Evolutionary conservation across 2,888 invertebrate species (phyloP).

Genomic region (Pheosia tremula): DNA sequence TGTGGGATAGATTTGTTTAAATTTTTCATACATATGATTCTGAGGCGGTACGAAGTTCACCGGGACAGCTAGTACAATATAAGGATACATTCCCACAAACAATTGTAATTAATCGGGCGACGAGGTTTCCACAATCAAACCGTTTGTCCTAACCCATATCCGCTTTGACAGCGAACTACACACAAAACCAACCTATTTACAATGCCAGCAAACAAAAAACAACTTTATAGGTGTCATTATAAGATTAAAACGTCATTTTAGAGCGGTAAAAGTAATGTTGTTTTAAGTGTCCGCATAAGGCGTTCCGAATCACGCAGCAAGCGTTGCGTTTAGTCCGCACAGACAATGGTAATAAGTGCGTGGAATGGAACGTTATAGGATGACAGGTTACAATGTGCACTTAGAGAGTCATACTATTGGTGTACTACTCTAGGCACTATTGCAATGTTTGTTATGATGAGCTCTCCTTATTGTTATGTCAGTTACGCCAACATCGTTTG

Average conservation of each 20-base stretch:
- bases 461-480: conserved; percentile 5
- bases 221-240: conserved; percentile 22
- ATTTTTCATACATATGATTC: too few species aligned
- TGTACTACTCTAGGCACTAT: neutral
- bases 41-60: too few species aligned
- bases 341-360: conserved; percentile 73
- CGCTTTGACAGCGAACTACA: conserved; percentile 55
- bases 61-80: conserved; percentile 38
- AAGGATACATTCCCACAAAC: conserved; percentile 49
- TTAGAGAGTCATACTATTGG: conserved; percentile 21
- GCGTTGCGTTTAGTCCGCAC: conserved; percentile 58
- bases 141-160: conserved; percentile 58
- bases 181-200: conserved; percentile 31
- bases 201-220: conserved; percentile 13
- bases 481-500: neutral
- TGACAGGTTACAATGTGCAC: conserved; percentile 65
- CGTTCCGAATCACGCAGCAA: conserved; percentile 70
- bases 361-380: conserved; percentile 59
- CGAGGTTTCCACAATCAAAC: conserved; percentile 54
- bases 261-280: conserved; percentile 30
- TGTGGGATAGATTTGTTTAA: too few species aligned
- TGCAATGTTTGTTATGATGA: conserved; percentile 26
- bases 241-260: conserved; percentile 16
- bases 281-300: conserved; percentile 61
- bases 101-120: conserved; percentile 67